A percentile compares a stretch with the other conserved stretches of the same genome.
These are phyloP conservation scores for Chloroceryle aenea DNA, from an alignment of 2,113 vertebrate species.

Conservation along the genomic window DNA sequence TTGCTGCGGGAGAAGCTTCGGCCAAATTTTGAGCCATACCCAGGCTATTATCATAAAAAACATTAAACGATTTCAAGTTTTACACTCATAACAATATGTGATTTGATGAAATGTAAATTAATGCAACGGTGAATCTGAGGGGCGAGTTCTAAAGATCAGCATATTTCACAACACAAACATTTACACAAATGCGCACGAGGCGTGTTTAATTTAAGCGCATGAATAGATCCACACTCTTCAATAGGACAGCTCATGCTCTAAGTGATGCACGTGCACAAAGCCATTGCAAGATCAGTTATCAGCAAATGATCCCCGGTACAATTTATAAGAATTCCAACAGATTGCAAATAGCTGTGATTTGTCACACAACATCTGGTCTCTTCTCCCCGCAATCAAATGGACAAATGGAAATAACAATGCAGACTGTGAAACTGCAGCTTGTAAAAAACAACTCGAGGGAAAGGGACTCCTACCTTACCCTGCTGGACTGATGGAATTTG, in stretches of 20 bases:
- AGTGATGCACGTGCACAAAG: slow-evolving; percentile 39
- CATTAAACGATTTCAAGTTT: neutral
- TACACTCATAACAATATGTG: neutral
- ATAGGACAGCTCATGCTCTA: neutral
- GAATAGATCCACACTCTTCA: neutral
- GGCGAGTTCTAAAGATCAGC: neutral
- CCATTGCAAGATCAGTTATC: slow-evolving; percentile 59
- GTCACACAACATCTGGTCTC: slow-evolving; percentile 69
- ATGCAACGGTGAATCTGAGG: neutral
- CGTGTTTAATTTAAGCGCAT: neutral
- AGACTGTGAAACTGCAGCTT: slow-evolving; percentile 53
- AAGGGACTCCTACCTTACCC: slow-evolving; percentile 30
- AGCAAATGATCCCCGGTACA: slow-evolving; percentile 41
- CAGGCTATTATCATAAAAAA: neutral
- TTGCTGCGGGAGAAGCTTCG: neutral
- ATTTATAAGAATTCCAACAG: slow-evolving; percentile 63
- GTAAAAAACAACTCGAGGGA: slow-evolving; percentile 32
- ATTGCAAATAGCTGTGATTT: slow-evolving; percentile 70
- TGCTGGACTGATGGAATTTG: slow-evolving; percentile 42
- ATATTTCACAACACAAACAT: neutral
- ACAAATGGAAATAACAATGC: slow-evolving; percentile 67
- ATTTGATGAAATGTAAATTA: neutral
- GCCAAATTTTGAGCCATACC: neutral
- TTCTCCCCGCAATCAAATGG: slow-evolving; percentile 51
- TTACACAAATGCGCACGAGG: neutral